phyloP scores from a whole-genome alignment of 64 coral and sea anemone species.

The Acropora yongei region DNA sequence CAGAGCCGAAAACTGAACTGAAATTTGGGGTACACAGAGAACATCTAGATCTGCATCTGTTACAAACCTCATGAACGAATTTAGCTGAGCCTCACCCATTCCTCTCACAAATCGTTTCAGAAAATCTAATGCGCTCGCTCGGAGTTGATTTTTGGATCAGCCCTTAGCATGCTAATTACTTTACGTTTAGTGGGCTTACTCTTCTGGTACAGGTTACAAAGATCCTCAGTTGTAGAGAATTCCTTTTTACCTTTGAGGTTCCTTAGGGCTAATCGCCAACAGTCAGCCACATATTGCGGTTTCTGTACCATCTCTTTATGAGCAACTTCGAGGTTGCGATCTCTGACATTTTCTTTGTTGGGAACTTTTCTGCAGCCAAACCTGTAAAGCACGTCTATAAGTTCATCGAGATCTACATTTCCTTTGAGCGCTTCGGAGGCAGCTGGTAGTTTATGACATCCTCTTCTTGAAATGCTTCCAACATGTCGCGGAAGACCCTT shows the following conservation, averaged over 20 bases:
- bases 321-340: not conserved
- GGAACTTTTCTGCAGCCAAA: slow-evolving; percentile 17
- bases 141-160: slow-evolving; percentile 3
- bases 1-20: not conserved
- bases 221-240: not conserved
- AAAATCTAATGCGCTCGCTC: not conserved
- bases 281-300: not conserved
- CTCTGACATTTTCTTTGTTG: no score
- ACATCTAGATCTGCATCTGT: not conserved
- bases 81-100: not conserved
- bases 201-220: not conserved
- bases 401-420: not conserved
- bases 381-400: slow-evolving; percentile 5
- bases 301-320: slow-evolving; percentile 23
- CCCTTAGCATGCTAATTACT: not conserved
- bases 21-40: not conserved
- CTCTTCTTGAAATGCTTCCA: slow-evolving; percentile 17
- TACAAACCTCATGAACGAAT: not conserved
- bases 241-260: not conserved
- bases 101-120: slow-evolving; percentile 10
- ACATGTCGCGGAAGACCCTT: slow-evolving; percentile 21
- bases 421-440: not conserved
- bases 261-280: not conserved
- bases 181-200: not conserved
- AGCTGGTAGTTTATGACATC: not conserved